phyloP scores from a whole-genome alignment of 2,888 invertebrate genomes.

The Meghimatium bilineatum region DNA sequence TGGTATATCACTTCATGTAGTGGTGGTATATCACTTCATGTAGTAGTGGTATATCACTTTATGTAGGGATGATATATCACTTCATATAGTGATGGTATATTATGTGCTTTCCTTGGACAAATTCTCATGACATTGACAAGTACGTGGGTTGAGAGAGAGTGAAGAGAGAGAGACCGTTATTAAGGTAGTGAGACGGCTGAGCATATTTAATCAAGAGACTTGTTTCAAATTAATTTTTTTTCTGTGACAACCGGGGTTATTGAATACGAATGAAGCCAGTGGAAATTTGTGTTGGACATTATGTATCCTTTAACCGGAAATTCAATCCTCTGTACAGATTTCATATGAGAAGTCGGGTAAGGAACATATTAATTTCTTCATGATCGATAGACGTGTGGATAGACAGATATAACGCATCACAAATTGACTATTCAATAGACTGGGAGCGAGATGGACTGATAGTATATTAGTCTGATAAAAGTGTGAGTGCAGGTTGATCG shows the following conservation, averaged over 20 bases:
- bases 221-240: too few species aligned
- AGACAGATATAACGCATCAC: not conserved
- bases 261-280: not conserved
- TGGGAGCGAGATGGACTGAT: not conserved
- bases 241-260: not conserved
- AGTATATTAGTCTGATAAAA: conserved; percentile 2
- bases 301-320: not conserved
- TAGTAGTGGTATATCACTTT: too few species aligned
- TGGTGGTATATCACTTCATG: too few species aligned
- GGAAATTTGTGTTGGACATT: not conserved
- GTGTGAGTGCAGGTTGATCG: not conserved
- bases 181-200: not conserved
- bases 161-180: not conserved
- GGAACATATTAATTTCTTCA: not conserved
- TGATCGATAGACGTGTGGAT: not conserved
- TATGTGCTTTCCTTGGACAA: too few species aligned
- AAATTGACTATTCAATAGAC: not conserved
- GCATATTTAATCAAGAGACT: too few species aligned
- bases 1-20: too few species aligned
- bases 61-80: too few species aligned
- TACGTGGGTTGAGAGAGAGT: not conserved
- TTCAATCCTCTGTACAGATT: not conserved
- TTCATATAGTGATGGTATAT: too few species aligned
- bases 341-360: not conserved
- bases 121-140: too few species aligned